These are phyloP conservation scores for Agriopis aurantiaria DNA, from an alignment of 2,888 invertebrate species.

Conservation along the genomic window DNA sequence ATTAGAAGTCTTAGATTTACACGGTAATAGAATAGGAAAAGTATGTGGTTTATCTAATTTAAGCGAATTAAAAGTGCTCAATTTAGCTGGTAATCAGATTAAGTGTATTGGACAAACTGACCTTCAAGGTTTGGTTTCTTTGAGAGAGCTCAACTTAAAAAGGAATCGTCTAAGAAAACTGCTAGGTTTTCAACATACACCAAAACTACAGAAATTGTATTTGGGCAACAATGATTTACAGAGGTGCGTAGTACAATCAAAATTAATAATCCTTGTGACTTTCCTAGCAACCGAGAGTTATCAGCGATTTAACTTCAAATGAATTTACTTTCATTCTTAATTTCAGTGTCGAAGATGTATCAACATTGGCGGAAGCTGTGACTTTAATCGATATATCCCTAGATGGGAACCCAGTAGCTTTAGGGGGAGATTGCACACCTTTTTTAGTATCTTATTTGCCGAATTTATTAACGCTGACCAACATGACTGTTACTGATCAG, in stretches of 20 bases:
- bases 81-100: constrained; percentile 97
- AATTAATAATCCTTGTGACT: not conserved
- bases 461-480: constrained; percentile 90
- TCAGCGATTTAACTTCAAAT: not conserved
- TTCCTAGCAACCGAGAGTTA: not conserved
- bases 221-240: constrained; percentile 93
- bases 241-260: constrained; percentile 63
- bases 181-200: constrained; percentile 92
- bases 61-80: constrained; percentile 94
- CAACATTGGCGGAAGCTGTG: constrained; percentile 91
- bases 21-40: constrained; percentile 95
- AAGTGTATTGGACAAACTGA: constrained; percentile 91
- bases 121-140: constrained; percentile 90
- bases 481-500: constrained; percentile 93
- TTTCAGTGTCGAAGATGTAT: constrained; percentile 94
- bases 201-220: constrained; percentile 92
- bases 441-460: constrained; percentile 93
- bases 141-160: constrained; percentile 95
- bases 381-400: constrained; percentile 94
- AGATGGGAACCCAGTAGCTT: constrained; percentile 93
- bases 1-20: constrained; percentile 96
- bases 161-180: constrained; percentile 93
- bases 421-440: constrained; percentile 93
- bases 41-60: constrained; percentile 90
- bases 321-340: not conserved